phyloP scores from a whole-genome alignment of 2,888 invertebrate species.

The Parasteatoda lunata region DNA sequence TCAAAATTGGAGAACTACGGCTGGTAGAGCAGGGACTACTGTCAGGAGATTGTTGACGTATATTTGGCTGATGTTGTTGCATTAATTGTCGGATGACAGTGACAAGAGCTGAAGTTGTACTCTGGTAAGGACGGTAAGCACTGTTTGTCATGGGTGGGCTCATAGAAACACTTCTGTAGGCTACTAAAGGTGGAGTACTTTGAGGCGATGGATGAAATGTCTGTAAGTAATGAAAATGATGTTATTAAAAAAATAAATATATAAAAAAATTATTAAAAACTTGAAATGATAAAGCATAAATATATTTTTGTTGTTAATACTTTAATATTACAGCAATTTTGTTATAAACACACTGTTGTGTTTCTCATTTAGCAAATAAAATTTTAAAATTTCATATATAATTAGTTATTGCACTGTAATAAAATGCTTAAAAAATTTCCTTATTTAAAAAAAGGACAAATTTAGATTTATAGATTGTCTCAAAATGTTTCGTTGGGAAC shows the following conservation, averaged over 20 bases:
- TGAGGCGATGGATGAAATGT: slow-evolving; percentile 21
- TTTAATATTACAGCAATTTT: too few species aligned
- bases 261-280: not conserved
- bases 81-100: slow-evolving; percentile 58
- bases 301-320: too few species aligned
- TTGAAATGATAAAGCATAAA: not conserved
- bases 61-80: slow-evolving; percentile 13
- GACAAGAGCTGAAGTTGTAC: slow-evolving; percentile 44
- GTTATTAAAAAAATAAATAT: not conserved
- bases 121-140: slow-evolving; percentile 23
- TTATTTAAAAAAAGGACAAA: too few species aligned
- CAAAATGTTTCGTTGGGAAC: too few species aligned
- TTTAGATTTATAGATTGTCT: too few species aligned
- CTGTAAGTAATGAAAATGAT: slow-evolving; percentile 5
- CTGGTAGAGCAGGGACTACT: slow-evolving; percentile 14
- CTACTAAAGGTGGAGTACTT: not conserved
- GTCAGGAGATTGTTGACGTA: slow-evolving; percentile 7
- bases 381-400: too few species aligned
- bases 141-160: slow-evolving; percentile 19
- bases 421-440: too few species aligned
- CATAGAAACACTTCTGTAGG: slow-evolving; percentile 12
- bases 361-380: too few species aligned
- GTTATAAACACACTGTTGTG: too few species aligned
- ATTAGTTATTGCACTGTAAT: too few species aligned
- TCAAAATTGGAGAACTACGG: not conserved